These are phyloP conservation scores for Anthoptus insignis DNA, from an alignment of 2,888 invertebrate species.

Conservation along the genomic window DNA sequence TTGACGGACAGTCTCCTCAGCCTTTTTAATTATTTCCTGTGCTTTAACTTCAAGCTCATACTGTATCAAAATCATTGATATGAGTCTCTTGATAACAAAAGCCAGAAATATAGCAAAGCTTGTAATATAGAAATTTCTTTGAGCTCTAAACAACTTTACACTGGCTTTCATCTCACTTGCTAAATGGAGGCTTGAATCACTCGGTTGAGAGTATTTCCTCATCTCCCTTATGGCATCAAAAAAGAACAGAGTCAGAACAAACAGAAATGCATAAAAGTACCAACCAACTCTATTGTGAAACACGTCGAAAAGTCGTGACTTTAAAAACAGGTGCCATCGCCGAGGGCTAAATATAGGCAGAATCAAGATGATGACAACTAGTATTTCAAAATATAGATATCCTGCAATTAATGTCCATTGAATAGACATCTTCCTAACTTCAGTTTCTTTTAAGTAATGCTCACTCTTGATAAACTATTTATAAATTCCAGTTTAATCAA, in stretches of 20 bases:
- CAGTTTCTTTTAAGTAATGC: conserved; percentile 10
- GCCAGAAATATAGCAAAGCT: conserved; percentile 92
- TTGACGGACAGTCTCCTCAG: conserved; percentile 86
- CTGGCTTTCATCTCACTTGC: conserved; percentile 89
- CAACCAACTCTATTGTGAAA: conserved; percentile 88
- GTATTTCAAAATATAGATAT: conserved; percentile 91
- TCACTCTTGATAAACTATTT: not conserved
- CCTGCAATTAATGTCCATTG: conserved; percentile 93
- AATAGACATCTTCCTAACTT: conserved; percentile 90
- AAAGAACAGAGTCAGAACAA: conserved; percentile 89
- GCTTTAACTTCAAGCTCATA: conserved; percentile 88
- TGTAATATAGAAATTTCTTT: conserved; percentile 93
- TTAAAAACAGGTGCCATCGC: conserved; percentile 93
- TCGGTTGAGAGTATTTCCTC: conserved; percentile 88
- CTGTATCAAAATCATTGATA: conserved; percentile 88
- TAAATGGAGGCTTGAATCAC: conserved; percentile 77
- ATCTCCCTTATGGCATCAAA: conserved; percentile 91
- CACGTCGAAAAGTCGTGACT: conserved; percentile 89
- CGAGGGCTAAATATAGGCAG: conserved; percentile 91
- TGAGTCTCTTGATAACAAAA: conserved; percentile 89
- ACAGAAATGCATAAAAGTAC: conserved; percentile 88
- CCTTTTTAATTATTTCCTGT: conserved; percentile 90
- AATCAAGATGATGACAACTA: conserved; percentile 88
- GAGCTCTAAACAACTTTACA: conserved; percentile 92
- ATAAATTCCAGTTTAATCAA: conserved; percentile 1